Evolutionary conservation across 2,888 invertebrate species (phyloP), one percentile per base, ranked within the genome.

Genomic region (Bugula neritina): DNA sequence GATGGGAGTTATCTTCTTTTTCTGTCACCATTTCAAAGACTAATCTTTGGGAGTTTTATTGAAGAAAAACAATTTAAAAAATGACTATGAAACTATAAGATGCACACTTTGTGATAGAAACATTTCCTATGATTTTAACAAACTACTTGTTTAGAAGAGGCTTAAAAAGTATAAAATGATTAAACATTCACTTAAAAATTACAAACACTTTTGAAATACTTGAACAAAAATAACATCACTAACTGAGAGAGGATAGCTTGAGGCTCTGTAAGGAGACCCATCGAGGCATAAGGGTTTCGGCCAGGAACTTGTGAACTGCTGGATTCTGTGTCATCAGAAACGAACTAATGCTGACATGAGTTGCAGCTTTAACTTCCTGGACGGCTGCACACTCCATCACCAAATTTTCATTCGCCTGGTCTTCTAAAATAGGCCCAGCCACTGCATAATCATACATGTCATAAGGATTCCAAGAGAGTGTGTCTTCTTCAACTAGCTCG

Each of bases 271-370:
- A 27, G 13, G 63, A 63, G 31, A 63, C n/a, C 63, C 63, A 63
- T 13, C 63, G 27, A 27, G 17, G 29, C 63, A 63, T 63, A n/a
- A 63, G 63, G 63, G 63, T 63, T 21, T 63, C 27, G 31, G 63
- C 63, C 17, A 63, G 21, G 31, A 63, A 63, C 10, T 31, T 25
- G 31, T 63, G 63, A 13, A 63, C 63, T 13, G 31, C 31, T 2
- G 63, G 31, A 3, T 63, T 21, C 25, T 63, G 63, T 31, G 63
- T 63, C 25, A 63, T 10, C 2, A 63, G 63, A 31, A 63, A 63
- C 5, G 63, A 63, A 31, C 63, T 63, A 31, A 63, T 63, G 31
- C 63, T 63, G 34, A 63, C 31, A 63, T 63, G 63, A 17, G 31
- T 63, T 5, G 63, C 63, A 31, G 63, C 21, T 27, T 63, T 63